Percentiles rank a stretch among this genome's conserved stretches.
phyloP scores from a whole-genome alignment of 2,888 invertebrate species.

The Meliscaeva auricollis region DNA sequence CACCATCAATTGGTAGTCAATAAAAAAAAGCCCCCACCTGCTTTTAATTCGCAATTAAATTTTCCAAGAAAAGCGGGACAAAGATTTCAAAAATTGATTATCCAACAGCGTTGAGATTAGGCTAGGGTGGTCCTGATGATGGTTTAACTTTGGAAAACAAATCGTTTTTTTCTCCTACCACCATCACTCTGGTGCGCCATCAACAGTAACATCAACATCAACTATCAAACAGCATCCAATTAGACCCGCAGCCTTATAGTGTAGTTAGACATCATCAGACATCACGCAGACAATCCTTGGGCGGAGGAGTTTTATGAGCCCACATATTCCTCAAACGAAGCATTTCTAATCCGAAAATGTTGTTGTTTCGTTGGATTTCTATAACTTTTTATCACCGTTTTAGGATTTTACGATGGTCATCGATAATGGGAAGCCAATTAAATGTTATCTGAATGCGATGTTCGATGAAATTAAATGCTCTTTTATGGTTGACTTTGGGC shows the following conservation, averaged over 20 bases:
- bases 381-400: slow-evolving; percentile 64
- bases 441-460: slow-evolving; percentile 68
- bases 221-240: slow-evolving; percentile 44
- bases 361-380: slow-evolving; percentile 18
- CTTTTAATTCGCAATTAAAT: slow-evolving; percentile 67
- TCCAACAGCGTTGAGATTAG: slow-evolving; percentile 28
- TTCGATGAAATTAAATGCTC: slow-evolving; percentile 68
- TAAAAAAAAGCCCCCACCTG: slow-evolving; percentile 42
- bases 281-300: slow-evolving; percentile 1
- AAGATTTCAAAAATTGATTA: slow-evolving; percentile 54
- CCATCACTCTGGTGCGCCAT: slow-evolving; percentile 23
- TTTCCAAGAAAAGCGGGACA: slow-evolving; percentile 53
- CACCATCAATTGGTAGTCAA: background rate
- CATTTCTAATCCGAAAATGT: slow-evolving; percentile 50
- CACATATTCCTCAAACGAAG: slow-evolving; percentile 25
- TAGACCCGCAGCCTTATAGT: slow-evolving; percentile 51
- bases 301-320: slow-evolving; percentile 56
- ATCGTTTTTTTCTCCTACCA: slow-evolving; percentile 58
- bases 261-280: background rate
- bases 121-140: slow-evolving; percentile 50
- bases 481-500: slow-evolving; percentile 57
- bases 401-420: slow-evolving; percentile 70
- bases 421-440: slow-evolving; percentile 70
- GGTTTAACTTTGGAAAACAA: slow-evolving; percentile 55
- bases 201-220: slow-evolving; percentile 33